phyloP scores from a whole-genome alignment of 2,113 vertebrate genomes.

The Leptocoma aspasia region DNA sequence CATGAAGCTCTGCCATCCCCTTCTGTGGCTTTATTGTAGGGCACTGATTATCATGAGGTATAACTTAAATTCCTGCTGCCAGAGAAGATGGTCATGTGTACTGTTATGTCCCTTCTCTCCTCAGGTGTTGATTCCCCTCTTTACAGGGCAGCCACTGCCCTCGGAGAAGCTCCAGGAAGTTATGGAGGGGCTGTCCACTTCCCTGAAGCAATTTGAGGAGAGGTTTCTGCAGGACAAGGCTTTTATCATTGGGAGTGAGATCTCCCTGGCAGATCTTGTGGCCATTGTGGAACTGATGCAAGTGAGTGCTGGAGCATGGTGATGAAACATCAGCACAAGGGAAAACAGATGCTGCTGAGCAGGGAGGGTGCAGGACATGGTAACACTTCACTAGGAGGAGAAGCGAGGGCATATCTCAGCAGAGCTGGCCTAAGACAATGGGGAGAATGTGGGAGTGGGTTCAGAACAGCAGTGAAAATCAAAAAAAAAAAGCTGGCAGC shows the following conservation, averaged over 20 bases:
- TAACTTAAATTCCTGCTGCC: neutral
- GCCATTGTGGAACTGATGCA: conserved; percentile 90
- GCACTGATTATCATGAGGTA: neutral
- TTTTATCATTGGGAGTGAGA: conserved; percentile 78
- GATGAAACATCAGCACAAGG: neutral
- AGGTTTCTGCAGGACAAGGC: conserved; percentile 84
- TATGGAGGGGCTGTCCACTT: conserved; percentile 73
- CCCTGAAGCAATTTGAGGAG: conserved; percentile 78
- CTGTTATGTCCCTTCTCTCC: neutral
- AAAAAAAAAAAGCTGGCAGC: neutral
- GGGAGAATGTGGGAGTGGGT: neutral
- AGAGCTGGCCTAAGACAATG: neutral
- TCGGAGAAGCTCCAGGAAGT: conserved; percentile 78
- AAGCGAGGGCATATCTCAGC: neutral
- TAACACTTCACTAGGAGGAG: neutral
- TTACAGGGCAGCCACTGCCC: conserved; percentile 72
- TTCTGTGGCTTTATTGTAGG: neutral
- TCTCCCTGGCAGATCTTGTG: conserved; percentile 89
- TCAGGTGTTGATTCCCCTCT: conserved; percentile 77
- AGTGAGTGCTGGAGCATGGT: conserved; percentile 59
- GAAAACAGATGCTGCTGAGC: neutral
- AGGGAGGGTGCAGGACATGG: neutral
- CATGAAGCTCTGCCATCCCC: neutral
- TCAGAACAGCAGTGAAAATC: neutral
- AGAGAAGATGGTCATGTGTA: neutral